phyloP scores from a whole-genome alignment of 1,140 invertebrate genomes.

The Plodia interpunctella region DNA sequence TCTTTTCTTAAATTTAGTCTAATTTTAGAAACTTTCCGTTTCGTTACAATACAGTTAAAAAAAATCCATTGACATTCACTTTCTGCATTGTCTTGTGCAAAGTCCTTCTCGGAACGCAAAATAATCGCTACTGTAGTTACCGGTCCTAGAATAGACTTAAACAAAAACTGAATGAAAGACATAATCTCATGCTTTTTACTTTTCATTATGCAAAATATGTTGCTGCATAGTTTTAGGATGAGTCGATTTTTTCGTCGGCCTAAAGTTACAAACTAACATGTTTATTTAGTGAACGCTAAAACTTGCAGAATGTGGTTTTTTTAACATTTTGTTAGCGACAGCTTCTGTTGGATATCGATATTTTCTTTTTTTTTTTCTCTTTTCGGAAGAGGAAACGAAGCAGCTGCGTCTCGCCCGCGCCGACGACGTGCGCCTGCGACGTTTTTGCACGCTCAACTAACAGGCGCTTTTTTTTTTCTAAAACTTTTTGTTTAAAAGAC shows the following conservation, averaged over 20 bases:
- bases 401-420: constrained; percentile 57
- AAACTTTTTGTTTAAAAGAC: constrained; percentile 37
- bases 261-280: constrained; percentile 17
- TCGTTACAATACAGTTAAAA: constrained; percentile 28
- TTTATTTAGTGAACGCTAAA: constrained; percentile 18
- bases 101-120: constrained; percentile 52
- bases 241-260: not conserved
- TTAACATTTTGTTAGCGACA: constrained; percentile 48
- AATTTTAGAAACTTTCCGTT: constrained; percentile 38
- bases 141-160: constrained; percentile 1
- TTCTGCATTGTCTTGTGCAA: constrained; percentile 44
- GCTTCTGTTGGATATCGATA: constrained; percentile 38
- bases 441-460: constrained; percentile 59
- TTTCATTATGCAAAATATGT: not conserved
- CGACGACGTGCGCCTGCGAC: constrained; percentile 44
- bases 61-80: constrained; percentile 34
- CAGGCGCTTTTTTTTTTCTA: constrained; percentile 37
- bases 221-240: not conserved
- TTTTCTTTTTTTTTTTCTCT: constrained; percentile 44
- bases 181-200: not conserved
- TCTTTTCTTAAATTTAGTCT: not conserved
- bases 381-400: constrained; percentile 67
- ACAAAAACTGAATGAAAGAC: not conserved
- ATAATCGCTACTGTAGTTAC: constrained; percentile 13
- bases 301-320: constrained; percentile 24